Evolutionary conservation across 2,797 vertebrate genomes (phyloP).

Genomic region (Pachyuromys duprasi): DNA sequence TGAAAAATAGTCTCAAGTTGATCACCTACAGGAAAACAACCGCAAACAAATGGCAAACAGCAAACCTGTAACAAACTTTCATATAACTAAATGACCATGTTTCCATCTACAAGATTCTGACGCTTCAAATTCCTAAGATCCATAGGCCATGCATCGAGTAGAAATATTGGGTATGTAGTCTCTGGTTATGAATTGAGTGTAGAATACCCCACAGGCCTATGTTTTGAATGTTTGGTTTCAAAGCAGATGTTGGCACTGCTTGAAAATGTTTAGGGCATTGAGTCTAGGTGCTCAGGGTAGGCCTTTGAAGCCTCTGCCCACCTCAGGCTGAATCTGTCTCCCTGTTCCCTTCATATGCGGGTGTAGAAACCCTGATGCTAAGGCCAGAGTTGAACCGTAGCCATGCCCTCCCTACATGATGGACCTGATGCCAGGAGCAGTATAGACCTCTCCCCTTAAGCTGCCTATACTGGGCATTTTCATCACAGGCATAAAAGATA

Average conservation of each 20-base stretch:
- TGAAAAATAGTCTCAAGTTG: background rate
- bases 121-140: background rate
- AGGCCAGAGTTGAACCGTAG: background rate
- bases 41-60: background rate
- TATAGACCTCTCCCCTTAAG: background rate
- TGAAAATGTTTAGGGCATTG: background rate
- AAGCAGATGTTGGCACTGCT: background rate
- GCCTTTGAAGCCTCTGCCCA: background rate
- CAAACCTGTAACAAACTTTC: background rate
- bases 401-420: background rate
- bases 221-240: background rate
- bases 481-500: background rate
- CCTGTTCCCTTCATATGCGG: background rate
- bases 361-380: background rate
- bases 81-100: background rate
- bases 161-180: background rate
- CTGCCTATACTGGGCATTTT: background rate
- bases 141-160: background rate
- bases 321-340: background rate
- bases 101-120: background rate
- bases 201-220: too few relatives aligned
- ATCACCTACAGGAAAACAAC: background rate
- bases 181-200: background rate
- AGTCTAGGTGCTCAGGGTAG: background rate
- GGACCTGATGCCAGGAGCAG: background rate